phyloP scores from a whole-genome alignment of 1,140 invertebrate species.

The Ganaspis sp. region DNA sequence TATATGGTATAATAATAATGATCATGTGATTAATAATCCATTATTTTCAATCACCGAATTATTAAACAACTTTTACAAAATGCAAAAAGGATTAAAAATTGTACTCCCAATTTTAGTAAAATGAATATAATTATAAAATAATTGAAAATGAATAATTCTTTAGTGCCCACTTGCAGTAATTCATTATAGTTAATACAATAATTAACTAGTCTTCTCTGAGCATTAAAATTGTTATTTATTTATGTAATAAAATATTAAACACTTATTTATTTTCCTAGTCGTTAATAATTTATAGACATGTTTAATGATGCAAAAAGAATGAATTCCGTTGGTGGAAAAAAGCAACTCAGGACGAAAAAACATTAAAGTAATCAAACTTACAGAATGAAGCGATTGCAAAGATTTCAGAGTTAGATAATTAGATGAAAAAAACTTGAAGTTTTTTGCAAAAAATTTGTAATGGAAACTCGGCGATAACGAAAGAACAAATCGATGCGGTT shows the following conservation, averaged over 20 bases:
- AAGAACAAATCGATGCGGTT: background rate
- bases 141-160: background rate
- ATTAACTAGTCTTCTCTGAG: background rate
- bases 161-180: background rate
- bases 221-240: background rate
- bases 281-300: conserved; percentile 2
- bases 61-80: too few relatives aligned
- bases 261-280: background rate
- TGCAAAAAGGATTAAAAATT: too few relatives aligned
- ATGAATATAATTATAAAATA: too few relatives aligned
- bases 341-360: background rate
- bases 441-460: background rate
- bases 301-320: background rate
- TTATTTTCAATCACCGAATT: too few relatives aligned
- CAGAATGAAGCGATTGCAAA: background rate
- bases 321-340: too few relatives aligned
- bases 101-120: too few relatives aligned
- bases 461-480: background rate
- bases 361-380: background rate
- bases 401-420: background rate
- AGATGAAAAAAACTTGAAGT: background rate
- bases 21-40: too few relatives aligned
- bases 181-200: background rate
- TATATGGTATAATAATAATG: too few relatives aligned
- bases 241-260: background rate